Evolutionary conservation across 1,140 invertebrate genomes (phyloP), one percentile per base, ranked within the genome.

Genomic region (Solen grandis): DNA sequence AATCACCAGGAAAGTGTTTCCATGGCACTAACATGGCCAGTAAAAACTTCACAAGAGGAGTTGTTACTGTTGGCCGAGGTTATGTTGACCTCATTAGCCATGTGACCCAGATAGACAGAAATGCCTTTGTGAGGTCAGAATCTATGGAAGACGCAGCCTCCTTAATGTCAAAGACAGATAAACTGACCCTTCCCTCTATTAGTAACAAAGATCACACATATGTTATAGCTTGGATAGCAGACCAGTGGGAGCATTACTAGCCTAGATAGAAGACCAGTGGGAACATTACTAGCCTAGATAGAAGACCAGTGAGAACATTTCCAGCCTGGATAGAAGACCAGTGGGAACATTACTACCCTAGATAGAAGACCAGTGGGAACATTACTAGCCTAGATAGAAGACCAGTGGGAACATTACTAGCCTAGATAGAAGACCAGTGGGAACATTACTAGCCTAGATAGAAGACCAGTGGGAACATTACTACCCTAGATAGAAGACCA

Each of bases 211-310:
- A 36, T 29, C 83, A 85, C 59, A 88, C 87, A 13, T 88, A 84
- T 69, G 36, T 89, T 27, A 50, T 89, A 31, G 83, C 85, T 46
- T 90, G 87, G 88, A 69, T 82, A 72, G 84, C 87, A 19, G 76
- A 68, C 36, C 82, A 90, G 50, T 90, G 88, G 88, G 85, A 88
- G 36, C 41, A 46, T 19, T 46, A 10, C 41, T 46, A 46, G n/a
- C n/a, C n/a, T n/a, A n/a, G n/a, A n/a, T n/a, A n/a, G n/a, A n/a
- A n/a, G n/a, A n/a, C n/a, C n/a, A n/a, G n/a, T n/a, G n/a, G n/a
- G n/a, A n/a, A n/a, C n/a, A n/a, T n/a, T n/a, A n/a, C n/a, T n/a
- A n/a, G n/a, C n/a, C n/a, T n/a, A n/a, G n/a, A n/a, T n/a, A n/a
- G n/a, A n/a, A n/a, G n/a, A n/a, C n/a, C n/a, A n/a, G n/a, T n/a